Evolutionary conservation across 2,113 vertebrate genomes (phyloP).

Genomic region (Apaloderma vittatum): DNA sequence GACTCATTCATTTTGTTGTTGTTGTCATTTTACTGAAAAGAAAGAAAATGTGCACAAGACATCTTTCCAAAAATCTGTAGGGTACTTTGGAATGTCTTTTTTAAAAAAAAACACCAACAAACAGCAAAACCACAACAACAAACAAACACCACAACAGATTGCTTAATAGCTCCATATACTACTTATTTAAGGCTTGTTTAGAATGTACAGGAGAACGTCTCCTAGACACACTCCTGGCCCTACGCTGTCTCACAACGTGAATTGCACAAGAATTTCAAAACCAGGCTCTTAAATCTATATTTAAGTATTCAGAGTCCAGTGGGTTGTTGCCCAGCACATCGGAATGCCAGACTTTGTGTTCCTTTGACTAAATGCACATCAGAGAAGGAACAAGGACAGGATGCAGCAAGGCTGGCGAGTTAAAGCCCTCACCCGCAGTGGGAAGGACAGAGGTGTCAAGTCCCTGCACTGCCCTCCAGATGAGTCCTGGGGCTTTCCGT

Average conservation of each 20-base stretch:
- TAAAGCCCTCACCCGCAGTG: not conserved
- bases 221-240: not conserved
- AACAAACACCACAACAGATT: not conserved
- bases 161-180: not conserved
- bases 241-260: not conserved
- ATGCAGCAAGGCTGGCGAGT: fast-evolving
- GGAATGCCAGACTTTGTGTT: not conserved
- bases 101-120: not conserved
- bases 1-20: slow-evolving; percentile 48
- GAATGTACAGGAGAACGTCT: not conserved
- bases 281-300: not conserved
- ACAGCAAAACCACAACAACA: not conserved
- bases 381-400: not conserved
- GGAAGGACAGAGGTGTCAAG: not conserved
- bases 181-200: not conserved
- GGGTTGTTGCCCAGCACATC: not conserved
- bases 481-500: too few relatives aligned
- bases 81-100: slow-evolving; percentile 37
- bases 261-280: slow-evolving; percentile 48
- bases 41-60: not conserved
- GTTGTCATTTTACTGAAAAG: slow-evolving; percentile 16
- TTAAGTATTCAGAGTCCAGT: not conserved
- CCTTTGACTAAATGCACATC: not conserved
- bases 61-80: slow-evolving; percentile 9
- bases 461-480: not conserved